These are phyloP conservation scores for Gymnobelideus leadbeateri DNA, from an alignment of 2,113 vertebrate genomes.

Conservation along the genomic window DNA sequence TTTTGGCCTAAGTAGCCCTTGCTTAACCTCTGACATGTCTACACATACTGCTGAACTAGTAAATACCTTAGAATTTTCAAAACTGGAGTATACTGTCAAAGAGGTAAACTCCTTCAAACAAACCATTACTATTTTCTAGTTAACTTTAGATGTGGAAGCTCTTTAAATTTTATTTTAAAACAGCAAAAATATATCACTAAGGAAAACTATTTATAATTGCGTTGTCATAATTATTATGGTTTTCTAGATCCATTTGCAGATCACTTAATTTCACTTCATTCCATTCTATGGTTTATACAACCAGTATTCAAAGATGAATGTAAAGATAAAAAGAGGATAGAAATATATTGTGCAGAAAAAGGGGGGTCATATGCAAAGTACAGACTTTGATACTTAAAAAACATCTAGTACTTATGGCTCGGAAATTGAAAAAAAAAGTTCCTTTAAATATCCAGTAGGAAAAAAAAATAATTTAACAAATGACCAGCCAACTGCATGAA, in stretches of 20 bases:
- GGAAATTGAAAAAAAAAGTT: background rate
- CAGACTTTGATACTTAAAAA: background rate
- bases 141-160: slow-evolving; percentile 78
- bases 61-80: slow-evolving; percentile 63
- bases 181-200: slow-evolving; percentile 79
- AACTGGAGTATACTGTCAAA: slow-evolving; percentile 54
- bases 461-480: background rate
- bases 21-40: slow-evolving; percentile 72
- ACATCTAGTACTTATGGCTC: background rate
- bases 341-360: slow-evolving; percentile 76
- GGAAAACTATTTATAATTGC: slow-evolving; percentile 83
- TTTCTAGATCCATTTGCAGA: slow-evolving; percentile 79
- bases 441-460: background rate
- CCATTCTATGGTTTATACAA: slow-evolving; percentile 83
- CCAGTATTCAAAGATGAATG: slow-evolving; percentile 80
- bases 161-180: slow-evolving; percentile 79
- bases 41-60: slow-evolving; percentile 68
- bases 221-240: slow-evolving; percentile 80
- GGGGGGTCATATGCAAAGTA: background rate
- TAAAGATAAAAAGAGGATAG: slow-evolving; percentile 81
- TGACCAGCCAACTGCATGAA: background rate
- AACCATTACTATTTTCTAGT: slow-evolving; percentile 75
- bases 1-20: slow-evolving; percentile 59
- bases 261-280: slow-evolving; percentile 79
- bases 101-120: slow-evolving; percentile 39